Percentiles rank a stretch among this genome's conserved stretches.
These are phyloP conservation scores for Strongylocentrotus purpuratus DNA, from an alignment of 35 echinoderm and acorn worm species.

Conservation along the genomic window DNA sequence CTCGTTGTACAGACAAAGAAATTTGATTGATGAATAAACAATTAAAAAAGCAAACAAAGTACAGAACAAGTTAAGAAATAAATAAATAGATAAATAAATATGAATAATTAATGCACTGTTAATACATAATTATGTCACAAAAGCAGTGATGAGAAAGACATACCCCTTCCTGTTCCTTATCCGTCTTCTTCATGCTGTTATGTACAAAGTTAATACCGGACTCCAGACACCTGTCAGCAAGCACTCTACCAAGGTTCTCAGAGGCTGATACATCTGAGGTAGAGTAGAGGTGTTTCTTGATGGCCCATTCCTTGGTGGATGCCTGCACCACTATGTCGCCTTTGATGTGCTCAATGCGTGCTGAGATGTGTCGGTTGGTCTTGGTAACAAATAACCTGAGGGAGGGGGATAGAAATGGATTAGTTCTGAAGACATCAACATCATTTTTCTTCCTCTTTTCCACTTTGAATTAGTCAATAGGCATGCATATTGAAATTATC, in stretches of 20 bases:
- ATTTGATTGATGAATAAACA: neutral
- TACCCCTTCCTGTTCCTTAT: constrained; percentile 66
- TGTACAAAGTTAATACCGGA: constrained; percentile 81
- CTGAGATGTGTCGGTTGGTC: constrained; percentile 68
- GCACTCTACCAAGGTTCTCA: constrained; percentile 76
- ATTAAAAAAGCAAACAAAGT: neutral
- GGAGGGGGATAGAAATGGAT: neutral
- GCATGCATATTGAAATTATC: neutral
- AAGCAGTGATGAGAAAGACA: neutral
- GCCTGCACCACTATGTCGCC: constrained; percentile 68
- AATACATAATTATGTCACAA: too few species aligned
- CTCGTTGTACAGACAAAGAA: neutral
- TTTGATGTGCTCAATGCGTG: constrained; percentile 81
- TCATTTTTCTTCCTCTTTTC: neutral
- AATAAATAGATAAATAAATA: neutral
- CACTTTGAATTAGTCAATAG: neutral
- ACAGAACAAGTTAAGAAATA: too few species aligned
- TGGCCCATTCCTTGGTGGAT: constrained; percentile 96
- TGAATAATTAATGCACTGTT: too few species aligned
- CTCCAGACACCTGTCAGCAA: constrained; percentile 89
- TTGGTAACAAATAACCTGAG: constrained; percentile 74
- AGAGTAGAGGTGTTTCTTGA: constrained; percentile 83
- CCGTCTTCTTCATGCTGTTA: constrained; percentile 45
- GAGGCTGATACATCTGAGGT: constrained; percentile 80
- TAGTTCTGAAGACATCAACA: neutral